phyloP scores from a whole-genome alignment of 2,888 invertebrate genomes.

The Troglohyphantes excavatus region DNA sequence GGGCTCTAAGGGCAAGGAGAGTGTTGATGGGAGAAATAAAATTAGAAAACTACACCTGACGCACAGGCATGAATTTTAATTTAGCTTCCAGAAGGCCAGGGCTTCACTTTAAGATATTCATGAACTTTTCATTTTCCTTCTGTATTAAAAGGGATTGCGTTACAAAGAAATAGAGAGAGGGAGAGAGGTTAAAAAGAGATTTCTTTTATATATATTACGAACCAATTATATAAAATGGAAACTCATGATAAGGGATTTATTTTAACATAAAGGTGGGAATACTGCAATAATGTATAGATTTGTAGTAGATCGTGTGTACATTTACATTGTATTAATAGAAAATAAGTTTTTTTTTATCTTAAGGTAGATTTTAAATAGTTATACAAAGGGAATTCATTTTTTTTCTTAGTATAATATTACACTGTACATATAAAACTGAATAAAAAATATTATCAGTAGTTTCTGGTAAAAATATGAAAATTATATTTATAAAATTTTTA shows the following conservation, averaged over 20 bases:
- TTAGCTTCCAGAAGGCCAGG: constrained; percentile 47
- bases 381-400: no score
- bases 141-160: constrained; percentile 42
- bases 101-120: constrained; percentile 50
- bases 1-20: constrained; percentile 53
- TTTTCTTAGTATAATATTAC: no score
- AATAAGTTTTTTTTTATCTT: no score
- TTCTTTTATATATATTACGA: not conserved
- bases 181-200: constrained; percentile 29
- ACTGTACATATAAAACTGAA: no score
- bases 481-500: no score
- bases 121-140: constrained; percentile 46
- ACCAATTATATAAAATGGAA: not conserved
- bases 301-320: no score
- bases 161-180: constrained; percentile 5
- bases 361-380: no score
- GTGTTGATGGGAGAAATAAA: constrained; percentile 62
- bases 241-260: not conserved
- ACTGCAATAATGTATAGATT: no score
- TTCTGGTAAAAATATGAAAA: no score
- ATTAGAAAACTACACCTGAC: constrained; percentile 71
- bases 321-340: no score
- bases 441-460: no score
- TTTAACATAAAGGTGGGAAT: not conserved
- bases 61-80: constrained; percentile 72